Percentiles rank a stretch among this genome's conserved stretches.
Evolutionary conservation across 1,140 invertebrate genomes (phyloP).

Genomic region (Eciton burchellii): DNA sequence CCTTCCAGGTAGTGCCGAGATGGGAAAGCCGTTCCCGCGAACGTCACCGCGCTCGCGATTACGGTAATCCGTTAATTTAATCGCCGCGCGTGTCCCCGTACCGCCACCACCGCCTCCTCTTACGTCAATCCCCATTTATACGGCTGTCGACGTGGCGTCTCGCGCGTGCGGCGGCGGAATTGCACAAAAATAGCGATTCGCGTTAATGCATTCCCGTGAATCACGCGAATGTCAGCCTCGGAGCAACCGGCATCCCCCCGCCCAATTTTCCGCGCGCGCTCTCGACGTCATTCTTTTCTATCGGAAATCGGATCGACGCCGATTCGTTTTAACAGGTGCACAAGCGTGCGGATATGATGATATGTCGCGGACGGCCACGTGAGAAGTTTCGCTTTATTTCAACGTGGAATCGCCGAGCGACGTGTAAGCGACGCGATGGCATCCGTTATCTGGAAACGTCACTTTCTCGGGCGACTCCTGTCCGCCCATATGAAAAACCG

Average conservation of each 20-base stretch:
- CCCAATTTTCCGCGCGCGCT: not conserved
- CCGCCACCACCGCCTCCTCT: constrained; percentile 19
- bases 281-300: not conserved
- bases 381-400: constrained; percentile 6
- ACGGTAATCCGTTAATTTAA: constrained; percentile 57
- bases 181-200: constrained; percentile 56
- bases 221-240: constrained; percentile 35
- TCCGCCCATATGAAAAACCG: constrained; percentile 4
- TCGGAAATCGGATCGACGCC: not conserved
- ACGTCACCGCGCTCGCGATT: constrained; percentile 41
- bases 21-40: constrained; percentile 31
- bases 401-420: not conserved
- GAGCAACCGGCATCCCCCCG: not conserved
- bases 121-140: constrained; percentile 62
- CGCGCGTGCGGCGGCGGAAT: constrained; percentile 11
- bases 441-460: not conserved
- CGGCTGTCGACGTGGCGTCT: constrained; percentile 31
- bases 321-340: not conserved
- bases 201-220: constrained; percentile 37
- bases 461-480: not conserved
- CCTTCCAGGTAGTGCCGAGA: constrained; percentile 67
- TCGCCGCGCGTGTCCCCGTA: constrained; percentile 14
- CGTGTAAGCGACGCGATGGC: not conserved
- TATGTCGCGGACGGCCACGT: no score
- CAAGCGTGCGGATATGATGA: not conserved